Evolutionary conservation across 2,113 vertebrate species (phyloP), one percentile per base, ranked within the genome.

Genomic region (Gobio gobio): DNA sequence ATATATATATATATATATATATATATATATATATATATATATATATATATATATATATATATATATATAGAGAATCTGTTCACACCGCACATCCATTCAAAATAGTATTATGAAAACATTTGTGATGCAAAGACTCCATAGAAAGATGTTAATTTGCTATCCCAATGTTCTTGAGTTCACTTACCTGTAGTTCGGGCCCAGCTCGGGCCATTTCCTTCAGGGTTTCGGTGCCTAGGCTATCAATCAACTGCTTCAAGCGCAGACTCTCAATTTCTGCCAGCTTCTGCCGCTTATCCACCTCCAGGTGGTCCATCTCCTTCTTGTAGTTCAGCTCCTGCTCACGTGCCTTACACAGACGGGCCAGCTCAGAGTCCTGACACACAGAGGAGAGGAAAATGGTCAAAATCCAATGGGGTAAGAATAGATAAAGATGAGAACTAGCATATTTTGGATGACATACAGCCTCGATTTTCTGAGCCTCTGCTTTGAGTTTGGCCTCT

Each of bases 121-220:
- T 73, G 22, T 26, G 43, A 74, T 74, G 43, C n/a, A 74, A 73
- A 47, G 43, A 9, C 49, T 18, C 47, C 0, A 77, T 1, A 56
- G 74, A 56, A 77, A 54, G 47, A 29, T 18, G 8, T 33, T 77
- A 4, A 29, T 77, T 56, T 29, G 1, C 49, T 3, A 33, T 73
- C 22, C 2, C 43, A 24, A 26, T 6, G 68, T 40, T 22, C 54
- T 56, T 56, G 18, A 56, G 54, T 22, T 47, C 49, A 56, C 54
- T 78, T 91, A 97, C 96, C 96, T 98, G 97, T 76, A 97, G 92
- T 90, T 97, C 96, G 0, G 96, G 96, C 1, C 96, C 96, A 0
- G 96, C 96, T 79, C 95, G 75, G 2, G 97, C 96, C 3, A 98
- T 95, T 84, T 95, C 96, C 26, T 86, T 92, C 85, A 97, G 92